Percentiles rank a stretch among this genome's conserved stretches.
Evolutionary conservation across 2,113 vertebrate genomes (phyloP).

Genomic region (Aptenodytes patagonicus): DNA sequence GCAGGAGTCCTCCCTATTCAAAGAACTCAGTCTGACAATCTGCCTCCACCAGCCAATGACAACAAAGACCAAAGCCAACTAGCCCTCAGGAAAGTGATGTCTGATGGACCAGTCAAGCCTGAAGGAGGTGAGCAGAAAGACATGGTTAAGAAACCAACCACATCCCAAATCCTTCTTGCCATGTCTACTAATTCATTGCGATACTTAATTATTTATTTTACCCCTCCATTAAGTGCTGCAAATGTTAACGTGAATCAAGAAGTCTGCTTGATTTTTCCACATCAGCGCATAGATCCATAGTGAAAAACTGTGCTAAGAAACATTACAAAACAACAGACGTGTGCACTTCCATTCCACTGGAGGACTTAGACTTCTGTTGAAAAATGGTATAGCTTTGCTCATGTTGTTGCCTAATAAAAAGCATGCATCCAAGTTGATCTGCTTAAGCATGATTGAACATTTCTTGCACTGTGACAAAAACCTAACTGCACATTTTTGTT

Average conservation of each 20-base stretch:
- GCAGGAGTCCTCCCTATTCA: slow-evolving; percentile 95
- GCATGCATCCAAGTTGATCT: slow-evolving; percentile 63
- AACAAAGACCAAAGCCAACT: slow-evolving; percentile 93
- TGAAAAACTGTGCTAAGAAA: slow-evolving; percentile 44
- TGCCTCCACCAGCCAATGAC: slow-evolving; percentile 94
- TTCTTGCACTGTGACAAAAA: slow-evolving; percentile 65
- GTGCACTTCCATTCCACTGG: slow-evolving; percentile 69
- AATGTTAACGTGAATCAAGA: slow-evolving; percentile 34
- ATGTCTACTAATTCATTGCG: slow-evolving; percentile 28
- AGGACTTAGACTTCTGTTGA: slow-evolving; percentile 57
- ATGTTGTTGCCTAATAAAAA: slow-evolving; percentile 68
- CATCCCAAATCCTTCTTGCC: slow-evolving; percentile 58
- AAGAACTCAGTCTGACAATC: slow-evolving; percentile 94
- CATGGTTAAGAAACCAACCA: slow-evolving; percentile 63
- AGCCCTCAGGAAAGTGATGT: slow-evolving; percentile 95
- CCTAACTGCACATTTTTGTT: slow-evolving; percentile 39
- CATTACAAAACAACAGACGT: slow-evolving; percentile 17
- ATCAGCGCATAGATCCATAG: slow-evolving; percentile 32
- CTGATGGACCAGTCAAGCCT: slow-evolving; percentile 89
- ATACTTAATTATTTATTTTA: slow-evolving; percentile 33
- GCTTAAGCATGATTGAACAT: slow-evolving; percentile 65
- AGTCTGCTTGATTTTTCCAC: slow-evolving; percentile 65
- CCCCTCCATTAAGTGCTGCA: slow-evolving; percentile 64
- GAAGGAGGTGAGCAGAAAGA: slow-evolving; percentile 86
- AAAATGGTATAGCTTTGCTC: slow-evolving; percentile 64